phyloP scores from a whole-genome alignment of 2,888 invertebrate species.

The Catocala sponsa region DNA sequence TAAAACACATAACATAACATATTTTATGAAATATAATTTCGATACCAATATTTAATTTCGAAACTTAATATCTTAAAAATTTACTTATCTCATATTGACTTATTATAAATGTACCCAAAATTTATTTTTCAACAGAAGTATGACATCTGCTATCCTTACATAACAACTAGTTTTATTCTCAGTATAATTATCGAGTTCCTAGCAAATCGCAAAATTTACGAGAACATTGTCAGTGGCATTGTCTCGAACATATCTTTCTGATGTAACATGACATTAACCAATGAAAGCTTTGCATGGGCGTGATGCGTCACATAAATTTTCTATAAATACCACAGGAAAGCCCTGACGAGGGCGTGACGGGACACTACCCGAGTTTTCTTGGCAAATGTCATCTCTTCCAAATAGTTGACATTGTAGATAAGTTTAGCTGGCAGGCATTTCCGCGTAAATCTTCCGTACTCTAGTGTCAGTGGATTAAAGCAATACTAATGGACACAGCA shows the following conservation, averaged over 20 bases:
- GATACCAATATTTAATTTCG: no score
- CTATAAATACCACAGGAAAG: conserved; percentile 65
- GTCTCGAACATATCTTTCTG: background rate
- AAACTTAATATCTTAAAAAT: no score
- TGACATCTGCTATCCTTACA: conserved; percentile 1
- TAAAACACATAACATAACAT: no score
- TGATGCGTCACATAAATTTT: conserved; percentile 44
- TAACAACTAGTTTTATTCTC: background rate
- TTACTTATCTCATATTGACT: background rate
- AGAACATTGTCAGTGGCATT: conserved; percentile 5
- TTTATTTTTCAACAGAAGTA: background rate
- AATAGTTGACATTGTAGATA: conserved; percentile 79
- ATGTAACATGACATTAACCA: conserved; percentile 30
- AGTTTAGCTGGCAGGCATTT: conserved; percentile 70
- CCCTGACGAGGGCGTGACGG: conserved; percentile 65
- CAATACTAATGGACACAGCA: conserved; percentile 16
- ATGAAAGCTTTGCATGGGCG: conserved; percentile 15
- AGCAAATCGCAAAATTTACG: conserved; percentile 1
- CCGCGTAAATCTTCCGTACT: conserved; percentile 60
- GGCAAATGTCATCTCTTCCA: conserved; percentile 68
- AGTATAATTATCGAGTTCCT: conserved; percentile 1
- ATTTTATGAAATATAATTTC: no score
- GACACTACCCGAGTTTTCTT: conserved; percentile 59
- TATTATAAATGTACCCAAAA: no score
- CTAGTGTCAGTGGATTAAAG: conserved; percentile 21